A percentile compares a stretch with the other conserved stretches of the same genome.
Evolutionary conservation across 2,888 invertebrate genomes (phyloP).

Genomic region (Cataglyphis altisquamis): DNA sequence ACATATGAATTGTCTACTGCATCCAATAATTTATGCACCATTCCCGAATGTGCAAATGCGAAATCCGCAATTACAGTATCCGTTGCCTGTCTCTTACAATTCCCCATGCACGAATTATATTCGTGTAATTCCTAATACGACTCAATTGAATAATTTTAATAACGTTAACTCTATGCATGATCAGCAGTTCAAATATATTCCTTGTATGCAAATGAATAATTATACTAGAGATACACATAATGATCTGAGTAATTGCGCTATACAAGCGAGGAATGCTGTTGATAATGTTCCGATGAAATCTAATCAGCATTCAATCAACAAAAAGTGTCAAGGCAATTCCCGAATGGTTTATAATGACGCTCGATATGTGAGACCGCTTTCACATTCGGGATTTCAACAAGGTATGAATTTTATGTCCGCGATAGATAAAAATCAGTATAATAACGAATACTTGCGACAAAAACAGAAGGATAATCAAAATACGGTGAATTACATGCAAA

Average conservation of each 20-base stretch:
- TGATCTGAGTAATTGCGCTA: constrained; percentile 42
- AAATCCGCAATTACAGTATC: constrained; percentile 68
- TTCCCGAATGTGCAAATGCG: constrained; percentile 66
- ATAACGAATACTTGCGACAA: constrained; percentile 42
- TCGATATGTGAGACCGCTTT: constrained; percentile 44
- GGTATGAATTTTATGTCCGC: constrained; percentile 44
- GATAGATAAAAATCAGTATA: constrained; percentile 2
- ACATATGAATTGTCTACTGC: constrained; percentile 58
- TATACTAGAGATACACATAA: constrained; percentile 44
- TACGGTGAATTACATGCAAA: constrained; percentile 7
- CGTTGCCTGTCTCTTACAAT: constrained; percentile 55
- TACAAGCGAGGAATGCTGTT: constrained; percentile 49
- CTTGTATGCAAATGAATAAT: constrained; percentile 56
- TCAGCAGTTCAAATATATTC: constrained; percentile 55
- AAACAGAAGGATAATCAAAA: constrained; percentile 51
- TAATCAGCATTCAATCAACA: constrained; percentile 49
- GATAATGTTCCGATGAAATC: constrained; percentile 49
- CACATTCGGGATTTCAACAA: constrained; percentile 45
- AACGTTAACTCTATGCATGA: constrained; percentile 40
- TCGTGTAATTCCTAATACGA: constrained; percentile 44
- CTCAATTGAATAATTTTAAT: constrained; percentile 43
- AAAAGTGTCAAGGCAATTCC: constrained; percentile 58
- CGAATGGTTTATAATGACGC: constrained; percentile 14
- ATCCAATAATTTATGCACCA: constrained; percentile 58
- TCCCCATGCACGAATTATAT: constrained; percentile 55